Evolutionary conservation across 2,113 vertebrate species (phyloP), one percentile per base, ranked within the genome.

Genomic region (Felis chaus): DNA sequence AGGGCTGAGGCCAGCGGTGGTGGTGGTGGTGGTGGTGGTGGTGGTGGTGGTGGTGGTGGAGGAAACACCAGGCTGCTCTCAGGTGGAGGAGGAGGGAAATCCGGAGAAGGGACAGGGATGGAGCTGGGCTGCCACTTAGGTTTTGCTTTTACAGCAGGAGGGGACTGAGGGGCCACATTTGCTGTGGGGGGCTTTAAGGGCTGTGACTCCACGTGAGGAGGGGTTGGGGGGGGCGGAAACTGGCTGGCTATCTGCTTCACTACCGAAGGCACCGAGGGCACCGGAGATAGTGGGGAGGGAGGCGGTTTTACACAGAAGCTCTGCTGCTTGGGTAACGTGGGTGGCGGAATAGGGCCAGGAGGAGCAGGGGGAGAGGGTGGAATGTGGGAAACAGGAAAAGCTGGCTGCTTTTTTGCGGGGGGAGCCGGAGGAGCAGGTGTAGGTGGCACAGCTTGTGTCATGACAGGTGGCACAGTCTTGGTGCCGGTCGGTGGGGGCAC

Each of bases 111-210:
- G 1, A 98, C 99, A 3, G 99, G 98, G 39, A 97, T 97, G 0
- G 99, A 98, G 7, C 98, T 95, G 0, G 99, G 99, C 98, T 99
- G 99, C 99, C 99, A 99, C 98, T 99, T 99, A 93, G 99, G 99
- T 97, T 99, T 99, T 66, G 99, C 99, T 97, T 99, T 99, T 69
- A 99, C 99, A 15, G 99, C 99, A 33, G 99, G 99, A 14, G 99
- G 99, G 0, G 99, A 99, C 82, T 99, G 99, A 0, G 99, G 99
- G 9, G 99, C 97, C 94, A 91, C 57, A 0, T 81, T 98, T 97
- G 99, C 89, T 1, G 99, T 97, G 33, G 63, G 68, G 93, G 98
- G 97, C 98, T 92, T 99, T 29, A 95, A 74, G 80, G 98, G 98
- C 86, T 97, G 98, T 5, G 98, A 86, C 84, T 99, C 99, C 71